Evolutionary conservation across 2,113 vertebrate species (phyloP), one percentile per base, ranked within the genome.

Genomic region (Sinocyclocheilus anophthalmus): DNA sequence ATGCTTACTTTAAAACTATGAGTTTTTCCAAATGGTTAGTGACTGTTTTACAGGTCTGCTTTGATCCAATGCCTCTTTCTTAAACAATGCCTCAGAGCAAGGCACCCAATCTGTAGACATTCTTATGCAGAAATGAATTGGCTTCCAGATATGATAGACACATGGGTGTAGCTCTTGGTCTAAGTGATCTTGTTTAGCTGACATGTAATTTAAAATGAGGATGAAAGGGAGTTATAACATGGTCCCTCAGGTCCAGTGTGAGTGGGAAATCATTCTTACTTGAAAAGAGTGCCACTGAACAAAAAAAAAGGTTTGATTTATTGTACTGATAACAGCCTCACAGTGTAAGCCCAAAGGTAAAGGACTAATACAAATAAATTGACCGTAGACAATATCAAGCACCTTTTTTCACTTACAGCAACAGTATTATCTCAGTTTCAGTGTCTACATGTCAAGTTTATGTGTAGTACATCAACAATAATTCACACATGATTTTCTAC

Each of bases 111-210:
- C 39, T 45, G 1, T 8, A 81, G 22, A 45, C 59, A 81, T 65
- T 81, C 37, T 26, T 45, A 81, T 81, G 79, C 59, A 30, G 7
- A 84, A 77, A 24, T 75, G 2, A 84, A 65, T 26, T 48, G 59
- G 59, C 14, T 84, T 84, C 24, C n/a, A 80, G 69, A 65, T 73
- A 59, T 84, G 80, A 77, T 82, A 63, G 75, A 78, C 45, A 77
- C 59, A 78, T 39, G 57, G 48, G 65, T 70, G 9, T 39, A 26
- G 24, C 37, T 50, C 72, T 50, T 30, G 22, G 1, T 67, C 48
- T 55, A 55, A 77, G 8, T 55, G 30, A 63, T 88, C 26, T 87
- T 1, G 16, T 53, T 77, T 69, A 53, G 42, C n/a, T 83, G 57
- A 81, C 75, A 70, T 85, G 84, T 59, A 57, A 26, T 81, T 26